Conservation (phyloP, 1,140 invertebrate species). For the Leptinotarsa undecemlineata region DNA sequence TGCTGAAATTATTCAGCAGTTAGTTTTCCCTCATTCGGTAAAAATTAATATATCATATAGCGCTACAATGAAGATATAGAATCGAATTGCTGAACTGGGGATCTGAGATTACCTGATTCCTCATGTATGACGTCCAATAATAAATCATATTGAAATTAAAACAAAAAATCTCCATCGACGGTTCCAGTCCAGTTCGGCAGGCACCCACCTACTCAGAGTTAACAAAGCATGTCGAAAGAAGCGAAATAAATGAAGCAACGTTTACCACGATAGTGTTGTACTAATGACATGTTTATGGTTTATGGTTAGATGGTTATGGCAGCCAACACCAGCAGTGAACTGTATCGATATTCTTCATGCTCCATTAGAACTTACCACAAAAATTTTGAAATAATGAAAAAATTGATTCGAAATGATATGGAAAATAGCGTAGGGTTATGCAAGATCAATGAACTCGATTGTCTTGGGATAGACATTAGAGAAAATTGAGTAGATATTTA, state of each 20-base stretch:
- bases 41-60: not conserved
- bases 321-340: slow-evolving; percentile 30
- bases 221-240: slow-evolving; percentile 27
- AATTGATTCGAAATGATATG: slow-evolving; percentile 18
- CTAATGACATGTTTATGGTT: slow-evolving; percentile 31
- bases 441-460: slow-evolving; percentile 7
- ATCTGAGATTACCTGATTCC: not conserved
- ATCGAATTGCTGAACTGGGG: too few relatives aligned
- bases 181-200: slow-evolving; percentile 15
- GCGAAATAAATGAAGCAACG: slow-evolving; percentile 17
- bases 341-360: slow-evolving; percentile 30
- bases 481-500: too few relatives aligned
- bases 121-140: not conserved
- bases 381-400: slow-evolving; percentile 13
- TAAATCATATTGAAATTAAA: not conserved
- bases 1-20: too few relatives aligned
- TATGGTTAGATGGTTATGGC: slow-evolving; percentile 27
- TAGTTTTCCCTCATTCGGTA: not conserved
- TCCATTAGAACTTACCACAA: slow-evolving; percentile 20
- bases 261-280: slow-evolving; percentile 24
- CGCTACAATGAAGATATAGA: too few relatives aligned
- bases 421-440: slow-evolving; percentile 17
- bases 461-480: not conserved
- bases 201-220: slow-evolving; percentile 25
- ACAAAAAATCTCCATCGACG: slow-evolving; percentile 2